Percentiles rank a stretch among this genome's conserved stretches.
phyloP scores from a whole-genome alignment of 1,140 invertebrate genomes.

The Drosophila miranda region DNA sequence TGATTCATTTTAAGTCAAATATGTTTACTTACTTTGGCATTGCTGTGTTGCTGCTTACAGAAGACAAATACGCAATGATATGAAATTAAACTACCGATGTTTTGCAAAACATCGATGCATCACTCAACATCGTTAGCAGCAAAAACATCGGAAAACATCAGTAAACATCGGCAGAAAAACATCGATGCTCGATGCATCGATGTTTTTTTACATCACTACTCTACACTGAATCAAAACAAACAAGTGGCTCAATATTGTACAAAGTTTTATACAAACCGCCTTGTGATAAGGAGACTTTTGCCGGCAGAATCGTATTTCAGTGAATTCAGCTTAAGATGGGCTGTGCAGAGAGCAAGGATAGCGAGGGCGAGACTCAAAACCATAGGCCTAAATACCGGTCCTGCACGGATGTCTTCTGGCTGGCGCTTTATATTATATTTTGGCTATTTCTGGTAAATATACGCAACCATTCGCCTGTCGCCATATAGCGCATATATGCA shows the following conservation, averaged over 20 bases:
- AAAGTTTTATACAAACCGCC: constrained; percentile 13
- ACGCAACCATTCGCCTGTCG: neutral
- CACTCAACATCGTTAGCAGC: no score
- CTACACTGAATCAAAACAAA: constrained; percentile 43
- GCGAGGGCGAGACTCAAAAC: constrained; percentile 59
- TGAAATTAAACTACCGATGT: no score
- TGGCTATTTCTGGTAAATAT: constrained; percentile 93
- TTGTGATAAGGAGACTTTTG: constrained; percentile 13
- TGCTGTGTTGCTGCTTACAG: no score
- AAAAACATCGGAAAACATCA: no score
- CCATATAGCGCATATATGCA: neutral
- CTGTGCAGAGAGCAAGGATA: constrained; percentile 76
- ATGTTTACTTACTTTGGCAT: no score
- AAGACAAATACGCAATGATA: no score
- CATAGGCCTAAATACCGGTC: constrained; percentile 83
- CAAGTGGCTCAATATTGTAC: constrained; percentile 16
- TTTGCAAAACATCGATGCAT: no score
- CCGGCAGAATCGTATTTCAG: constrained; percentile 3
- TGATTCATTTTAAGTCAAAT: no score
- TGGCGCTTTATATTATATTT: constrained; percentile 92
- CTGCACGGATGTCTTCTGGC: constrained; percentile 94
- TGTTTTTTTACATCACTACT: no score
- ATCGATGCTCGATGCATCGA: no score
- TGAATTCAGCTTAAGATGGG: constrained; percentile 54
- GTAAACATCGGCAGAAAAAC: no score